Evolutionary conservation across 2,888 invertebrate genomes (phyloP).

Genomic region (Lepidocyrtoides sp.): DNA sequence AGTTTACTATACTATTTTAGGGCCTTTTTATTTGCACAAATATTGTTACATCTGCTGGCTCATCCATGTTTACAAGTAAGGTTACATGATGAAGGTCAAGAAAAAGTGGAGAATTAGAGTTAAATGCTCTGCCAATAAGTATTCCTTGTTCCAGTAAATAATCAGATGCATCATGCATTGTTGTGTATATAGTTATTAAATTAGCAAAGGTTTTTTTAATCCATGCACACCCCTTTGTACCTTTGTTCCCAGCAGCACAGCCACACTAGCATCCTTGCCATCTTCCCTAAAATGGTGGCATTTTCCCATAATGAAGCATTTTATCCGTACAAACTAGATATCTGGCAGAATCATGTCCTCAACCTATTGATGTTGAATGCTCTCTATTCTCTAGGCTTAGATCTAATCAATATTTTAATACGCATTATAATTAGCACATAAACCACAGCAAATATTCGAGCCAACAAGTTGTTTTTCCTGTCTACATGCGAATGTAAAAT

Average conservation of each 20-base stretch:
- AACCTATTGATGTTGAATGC: neutral
- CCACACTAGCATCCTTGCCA: neutral
- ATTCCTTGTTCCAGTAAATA: slow-evolving; percentile 43
- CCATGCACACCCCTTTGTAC: neutral
- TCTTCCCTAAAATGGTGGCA: neutral
- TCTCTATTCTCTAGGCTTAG: neutral
- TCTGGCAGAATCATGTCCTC: no score
- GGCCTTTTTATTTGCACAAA: neutral
- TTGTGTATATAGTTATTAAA: neutral
- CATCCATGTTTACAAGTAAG: neutral
- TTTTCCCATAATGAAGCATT: neutral
- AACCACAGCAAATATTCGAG: neutral
- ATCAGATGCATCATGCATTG: neutral
- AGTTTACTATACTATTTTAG: neutral
- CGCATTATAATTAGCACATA: neutral
- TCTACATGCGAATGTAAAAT: neutral
- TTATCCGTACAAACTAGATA: neutral
- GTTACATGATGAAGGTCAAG: slow-evolving; percentile 43
- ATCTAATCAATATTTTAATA: neutral
- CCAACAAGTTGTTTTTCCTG: neutral
- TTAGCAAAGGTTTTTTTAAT: neutral
- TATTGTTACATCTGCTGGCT: neutral
- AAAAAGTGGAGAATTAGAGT: neutral
- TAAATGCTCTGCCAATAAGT: slow-evolving; percentile 11
- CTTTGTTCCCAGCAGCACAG: neutral